phyloP scores from a whole-genome alignment of 2,888 invertebrate genomes.

The Nematopogon swammerdamellus region DNA sequence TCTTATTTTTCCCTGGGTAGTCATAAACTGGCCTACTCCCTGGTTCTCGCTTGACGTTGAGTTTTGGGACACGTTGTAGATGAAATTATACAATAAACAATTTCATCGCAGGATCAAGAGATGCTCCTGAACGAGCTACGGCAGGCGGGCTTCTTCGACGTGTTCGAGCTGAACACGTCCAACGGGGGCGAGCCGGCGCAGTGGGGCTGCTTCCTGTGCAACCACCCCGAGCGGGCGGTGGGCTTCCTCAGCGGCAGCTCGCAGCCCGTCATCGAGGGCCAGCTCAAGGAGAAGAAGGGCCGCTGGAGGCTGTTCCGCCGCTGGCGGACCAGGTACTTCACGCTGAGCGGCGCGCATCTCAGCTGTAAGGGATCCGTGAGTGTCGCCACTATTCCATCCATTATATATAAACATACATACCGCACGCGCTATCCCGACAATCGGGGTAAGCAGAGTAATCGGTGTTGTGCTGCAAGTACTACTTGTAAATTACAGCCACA shows the following conservation, averaged over 20 bases:
- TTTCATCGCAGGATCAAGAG: conserved; percentile 77
- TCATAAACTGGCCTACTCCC: no score
- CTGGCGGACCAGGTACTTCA: conserved; percentile 94
- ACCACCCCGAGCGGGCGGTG: conserved; percentile 85
- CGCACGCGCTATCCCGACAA: no score
- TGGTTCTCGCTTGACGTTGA: no score
- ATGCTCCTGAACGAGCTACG: conserved; percentile 80
- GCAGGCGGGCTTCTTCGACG: conserved; percentile 86
- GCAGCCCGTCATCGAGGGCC: conserved; percentile 86
- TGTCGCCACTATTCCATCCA: conserved; percentile 14
- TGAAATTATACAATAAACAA: no score
- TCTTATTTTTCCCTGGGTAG: no score
- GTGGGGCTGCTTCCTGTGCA: conserved; percentile 94
- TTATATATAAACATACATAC: no score
- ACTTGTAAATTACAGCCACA: no score
- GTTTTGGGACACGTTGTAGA: no score
- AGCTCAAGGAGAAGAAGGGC: conserved; percentile 88
- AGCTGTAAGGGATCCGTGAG: conserved; percentile 81
- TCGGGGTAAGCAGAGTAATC: no score
- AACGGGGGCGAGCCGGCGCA: conserved; percentile 38
- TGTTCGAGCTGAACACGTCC: conserved; percentile 74
- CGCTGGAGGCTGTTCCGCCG: conserved; percentile 87
- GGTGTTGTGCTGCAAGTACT: no score
- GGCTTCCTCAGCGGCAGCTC: conserved; percentile 79
- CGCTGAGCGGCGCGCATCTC: conserved; percentile 87